Evolutionary conservation across 2,113 vertebrate species (phyloP), one percentile per base, ranked within the genome.

Genomic region (Prionailurus bengalensis): DNA sequence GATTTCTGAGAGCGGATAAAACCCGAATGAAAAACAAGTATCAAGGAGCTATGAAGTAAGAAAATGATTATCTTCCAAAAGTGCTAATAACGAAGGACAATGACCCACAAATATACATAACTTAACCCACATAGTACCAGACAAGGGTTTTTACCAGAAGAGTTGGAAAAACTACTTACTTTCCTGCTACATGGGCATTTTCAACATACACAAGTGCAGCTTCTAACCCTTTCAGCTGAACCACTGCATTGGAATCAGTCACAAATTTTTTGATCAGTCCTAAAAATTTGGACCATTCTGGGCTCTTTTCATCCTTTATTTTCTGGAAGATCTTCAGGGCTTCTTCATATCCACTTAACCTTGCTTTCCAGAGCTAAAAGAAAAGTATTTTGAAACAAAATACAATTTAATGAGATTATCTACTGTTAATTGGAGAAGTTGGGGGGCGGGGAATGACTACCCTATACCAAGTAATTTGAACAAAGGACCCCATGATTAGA

Each of bases 201-300:
- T 99, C 99, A 74, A 99, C 95, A 88, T 99, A 99, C 81, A 98
- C 99, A 70, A 99, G 98, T 0, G 99, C 99, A 78, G 99, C 99
- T 98, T 99, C 99, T 95, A 99, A 98, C 97, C 99, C 99, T 98
- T 99, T 99, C 71, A 99, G 98, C 88, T 99, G 99, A 98, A 99
- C 99, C 95, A 99, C 99, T 9, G 99, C 99, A 97, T 99, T 99
- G 25, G 99, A 99, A 65, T 99, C 99, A 0, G 99, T 99, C 93
- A 99, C 99, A 99, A 99, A 99, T 98, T 99, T 99, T 98, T 99
- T 99, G 61, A 99, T 99, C 92, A 99, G 98, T 65, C 99, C 99
- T 97, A 99, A 99, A 97, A 99, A 99, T 97, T 99, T 99, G 78
- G 99, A 99, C 99, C 99, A 99, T 98, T 99, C 99, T 2, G 99